These are phyloP conservation scores for Anhinga anhinga DNA, from an alignment of 2,113 vertebrate genomes.

Conservation along the genomic window DNA sequence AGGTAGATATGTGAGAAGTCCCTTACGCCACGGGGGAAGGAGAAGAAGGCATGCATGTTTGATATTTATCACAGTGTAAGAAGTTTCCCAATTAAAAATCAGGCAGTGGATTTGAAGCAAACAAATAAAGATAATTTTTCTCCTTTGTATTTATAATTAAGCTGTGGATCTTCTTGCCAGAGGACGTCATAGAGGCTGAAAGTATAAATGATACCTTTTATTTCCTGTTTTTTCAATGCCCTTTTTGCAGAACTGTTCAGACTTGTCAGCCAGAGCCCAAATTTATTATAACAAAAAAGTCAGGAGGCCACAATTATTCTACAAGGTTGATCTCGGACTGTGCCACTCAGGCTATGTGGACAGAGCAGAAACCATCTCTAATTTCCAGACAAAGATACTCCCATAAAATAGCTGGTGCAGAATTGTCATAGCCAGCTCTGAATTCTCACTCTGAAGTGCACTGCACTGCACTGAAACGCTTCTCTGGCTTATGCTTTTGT, in stretches of 20 bases:
- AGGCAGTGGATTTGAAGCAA: neutral
- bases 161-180: constrained; percentile 35
- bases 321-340: neutral
- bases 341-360: neutral
- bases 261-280: neutral
- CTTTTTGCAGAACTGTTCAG: neutral
- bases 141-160: constrained; percentile 48
- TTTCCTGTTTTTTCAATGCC: neutral
- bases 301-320: neutral
- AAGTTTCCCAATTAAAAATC: constrained; percentile 46
- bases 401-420: neutral
- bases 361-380: neutral
- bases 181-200: neutral
- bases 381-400: neutral
- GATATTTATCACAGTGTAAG: neutral
- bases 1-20: constrained; percentile 16
- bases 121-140: constrained; percentile 21
- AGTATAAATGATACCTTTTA: constrained; percentile 4
- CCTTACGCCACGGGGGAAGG: neutral
- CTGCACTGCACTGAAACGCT: neutral
- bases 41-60: neutral
- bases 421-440: neutral
- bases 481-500: neutral
- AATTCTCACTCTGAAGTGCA: neutral
- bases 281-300: neutral